Conservation (phyloP, 2,888 invertebrate species). For the Mimas tiliae region DNA sequence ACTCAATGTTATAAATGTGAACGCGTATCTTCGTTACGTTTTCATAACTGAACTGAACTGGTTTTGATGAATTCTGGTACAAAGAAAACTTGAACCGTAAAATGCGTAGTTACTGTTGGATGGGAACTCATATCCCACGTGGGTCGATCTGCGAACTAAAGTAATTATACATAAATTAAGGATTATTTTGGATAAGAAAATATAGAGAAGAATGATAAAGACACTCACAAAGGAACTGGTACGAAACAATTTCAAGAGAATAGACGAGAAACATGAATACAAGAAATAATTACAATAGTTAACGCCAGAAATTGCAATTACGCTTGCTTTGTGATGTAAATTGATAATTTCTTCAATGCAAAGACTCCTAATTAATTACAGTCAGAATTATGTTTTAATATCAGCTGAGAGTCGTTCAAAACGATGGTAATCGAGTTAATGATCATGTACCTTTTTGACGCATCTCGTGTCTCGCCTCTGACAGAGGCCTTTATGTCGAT, state of each 20-base stretch:
- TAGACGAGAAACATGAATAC: neutral
- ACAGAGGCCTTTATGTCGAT: conserved; percentile 9
- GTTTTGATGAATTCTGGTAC: too few relatives aligned
- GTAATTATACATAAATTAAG: too few relatives aligned
- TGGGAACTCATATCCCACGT: too few relatives aligned
- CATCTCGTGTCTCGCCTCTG: neutral
- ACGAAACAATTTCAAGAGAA: neutral
- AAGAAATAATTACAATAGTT: neutral
- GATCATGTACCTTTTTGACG: conserved; percentile 1
- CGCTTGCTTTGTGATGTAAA: conserved; percentile 4
- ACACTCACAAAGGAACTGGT: too few relatives aligned
- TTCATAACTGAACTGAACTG: too few relatives aligned
- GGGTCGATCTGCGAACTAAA: too few relatives aligned
- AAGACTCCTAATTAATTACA: neutral
- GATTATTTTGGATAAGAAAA: too few relatives aligned
- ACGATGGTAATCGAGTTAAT: conserved; percentile 15
- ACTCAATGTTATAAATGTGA: too few relatives aligned
- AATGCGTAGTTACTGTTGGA: too few relatives aligned
- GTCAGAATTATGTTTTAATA: conserved; percentile 14
- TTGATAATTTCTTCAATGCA: conserved; percentile 3
- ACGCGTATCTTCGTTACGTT: too few relatives aligned
- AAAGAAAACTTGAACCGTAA: too few relatives aligned
- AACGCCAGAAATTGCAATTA: neutral
- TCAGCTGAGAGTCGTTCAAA: neutral
- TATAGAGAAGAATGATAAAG: too few relatives aligned